These are phyloP conservation scores for Tricholauxania praeusta DNA, from an alignment of 2,888 invertebrate species.

Conservation along the genomic window DNA sequence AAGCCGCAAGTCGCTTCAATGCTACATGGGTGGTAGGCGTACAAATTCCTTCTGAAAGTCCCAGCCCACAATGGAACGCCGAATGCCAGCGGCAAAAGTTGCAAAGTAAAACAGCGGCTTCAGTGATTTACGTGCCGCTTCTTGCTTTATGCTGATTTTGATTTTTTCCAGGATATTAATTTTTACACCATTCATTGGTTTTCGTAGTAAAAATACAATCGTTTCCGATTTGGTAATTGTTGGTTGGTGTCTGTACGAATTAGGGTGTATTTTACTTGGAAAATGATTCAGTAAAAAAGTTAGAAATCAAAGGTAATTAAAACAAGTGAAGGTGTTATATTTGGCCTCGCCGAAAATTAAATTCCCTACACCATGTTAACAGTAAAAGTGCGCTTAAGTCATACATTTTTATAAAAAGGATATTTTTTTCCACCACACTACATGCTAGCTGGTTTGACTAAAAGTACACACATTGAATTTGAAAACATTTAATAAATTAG, in stretches of 20 bases:
- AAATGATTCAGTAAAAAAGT: too few species aligned
- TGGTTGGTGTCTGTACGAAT: conserved; percentile 5
- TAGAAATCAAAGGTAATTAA: too few species aligned
- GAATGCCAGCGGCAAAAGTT: neutral
- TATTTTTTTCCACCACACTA: too few species aligned
- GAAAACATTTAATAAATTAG: too few species aligned
- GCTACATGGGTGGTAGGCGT: conserved; percentile 3
- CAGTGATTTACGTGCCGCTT: conserved; percentile 6
- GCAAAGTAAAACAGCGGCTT: conserved; percentile 5
- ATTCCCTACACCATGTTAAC: too few species aligned
- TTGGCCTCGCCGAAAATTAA: too few species aligned
- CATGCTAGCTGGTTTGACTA: too few species aligned
- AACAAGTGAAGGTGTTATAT: too few species aligned
- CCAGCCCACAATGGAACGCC: neutral
- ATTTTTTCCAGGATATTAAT: conserved; percentile 64
- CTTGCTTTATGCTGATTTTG: conserved; percentile 36
- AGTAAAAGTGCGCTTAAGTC: too few species aligned
- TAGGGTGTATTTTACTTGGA: too few species aligned
- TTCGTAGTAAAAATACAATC: conserved; percentile 11
- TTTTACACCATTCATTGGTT: conserved; percentile 65
- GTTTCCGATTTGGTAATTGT: conserved; percentile 21
- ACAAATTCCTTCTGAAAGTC: conserved; percentile 11
- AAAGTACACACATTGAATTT: too few species aligned
- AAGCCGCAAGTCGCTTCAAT: neutral
- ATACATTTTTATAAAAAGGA: too few species aligned